Evolutionary conservation across 2,888 invertebrate species (phyloP).

Genomic region (Lithophane leautieri): DNA sequence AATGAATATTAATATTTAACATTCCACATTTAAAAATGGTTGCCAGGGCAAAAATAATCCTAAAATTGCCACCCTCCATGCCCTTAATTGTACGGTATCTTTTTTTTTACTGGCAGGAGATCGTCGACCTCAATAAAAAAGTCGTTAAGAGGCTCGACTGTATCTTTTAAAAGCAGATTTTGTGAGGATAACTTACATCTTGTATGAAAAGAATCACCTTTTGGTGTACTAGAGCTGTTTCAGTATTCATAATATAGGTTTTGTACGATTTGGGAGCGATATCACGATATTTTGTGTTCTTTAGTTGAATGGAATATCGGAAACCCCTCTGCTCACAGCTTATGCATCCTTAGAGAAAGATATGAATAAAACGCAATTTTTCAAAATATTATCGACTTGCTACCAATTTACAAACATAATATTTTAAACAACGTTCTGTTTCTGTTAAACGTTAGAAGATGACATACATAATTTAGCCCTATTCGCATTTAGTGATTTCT

Average conservation of each 20-base stretch:
- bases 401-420: not conserved
- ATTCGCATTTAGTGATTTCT: not conserved
- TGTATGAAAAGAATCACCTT: slow-evolving; percentile 47
- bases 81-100: slow-evolving; percentile 68
- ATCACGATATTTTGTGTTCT: not conserved
- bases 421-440: not conserved
- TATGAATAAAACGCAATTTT: not conserved
- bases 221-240: slow-evolving; percentile 29
- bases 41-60: slow-evolving; percentile 64
- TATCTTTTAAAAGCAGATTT: slow-evolving; percentile 64
- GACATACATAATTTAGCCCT: not conserved
- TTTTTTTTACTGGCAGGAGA: slow-evolving; percentile 64
- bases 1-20: slow-evolving; percentile 67
- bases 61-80: slow-evolving; percentile 67
- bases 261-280: slow-evolving; percentile 19
- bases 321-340: not conserved
- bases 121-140: slow-evolving; percentile 69
- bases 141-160: slow-evolving; percentile 62
- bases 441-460: not conserved
- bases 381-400: not conserved
- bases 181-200: slow-evolving; percentile 60
- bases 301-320: not conserved
- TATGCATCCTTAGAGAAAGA: not conserved
- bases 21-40: slow-evolving; percentile 59
- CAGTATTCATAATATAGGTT: slow-evolving; percentile 37